Evolutionary conservation across 2,888 invertebrate genomes (phyloP), one percentile per base, ranked within the genome.

Genomic region (Dorcus hopei): DNA sequence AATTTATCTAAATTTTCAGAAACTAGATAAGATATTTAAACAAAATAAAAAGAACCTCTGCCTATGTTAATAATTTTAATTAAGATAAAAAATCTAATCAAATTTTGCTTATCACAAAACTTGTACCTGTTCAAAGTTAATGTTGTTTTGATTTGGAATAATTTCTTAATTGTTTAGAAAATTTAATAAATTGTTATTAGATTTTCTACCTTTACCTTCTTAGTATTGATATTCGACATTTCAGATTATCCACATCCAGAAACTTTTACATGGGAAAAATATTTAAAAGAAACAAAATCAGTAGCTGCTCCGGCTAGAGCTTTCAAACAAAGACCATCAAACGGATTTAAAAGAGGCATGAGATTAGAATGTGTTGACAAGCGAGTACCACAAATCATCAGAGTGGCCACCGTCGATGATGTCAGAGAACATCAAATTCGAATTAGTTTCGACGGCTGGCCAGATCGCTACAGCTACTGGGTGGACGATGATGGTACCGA

Each of bases 391-490:
- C 87, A 88, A 69, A 78, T 95, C 16, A 90, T 97, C 63, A 85
- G 96, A 48, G 95, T 93, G 41, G 94, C 94, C 0, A 88, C 91
- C 0, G 86, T 97, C 19, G 84, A 85, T 60, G 90, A 89, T 54
- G 86, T 89, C 33, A 87, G 87, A 71, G 88, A 87, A 5, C 90
- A 92, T 76, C 86, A 87, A 67, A 81, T 93, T 49, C 84, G 86
- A 64, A 85, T 97, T 52, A 86, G 91, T 70, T 93, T 93, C 78
- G 95, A 95, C 77, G 94, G 95, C 11, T 96, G 95, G 93, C 88
- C 90, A 0, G 86, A 86, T 68, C 85, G 87, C 65, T 89, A 94
- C 74, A 87, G 91, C 63, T 91, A 88, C 76, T 95, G 94, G 93
- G 80, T 94, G 58, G 95, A 95, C 71, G 95, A 95, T 76, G 95